Evolutionary conservation across 53 echinoderm and acorn worm species (phyloP).

Genomic region (Crossaster papposus): DNA sequence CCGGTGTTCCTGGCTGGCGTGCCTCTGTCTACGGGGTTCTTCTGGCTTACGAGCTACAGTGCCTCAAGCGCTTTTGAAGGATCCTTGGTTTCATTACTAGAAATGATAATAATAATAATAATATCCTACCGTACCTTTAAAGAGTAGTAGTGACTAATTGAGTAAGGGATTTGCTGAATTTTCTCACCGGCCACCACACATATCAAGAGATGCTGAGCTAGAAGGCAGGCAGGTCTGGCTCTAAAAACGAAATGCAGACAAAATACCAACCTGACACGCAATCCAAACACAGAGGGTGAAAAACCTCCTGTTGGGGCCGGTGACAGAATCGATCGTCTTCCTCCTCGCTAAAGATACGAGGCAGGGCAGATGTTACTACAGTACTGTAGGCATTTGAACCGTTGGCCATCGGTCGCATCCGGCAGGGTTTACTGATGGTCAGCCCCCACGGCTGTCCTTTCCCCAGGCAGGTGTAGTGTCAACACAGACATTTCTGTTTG

Average conservation of each 20-base stretch:
- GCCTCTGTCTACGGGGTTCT: too few relatives aligned
- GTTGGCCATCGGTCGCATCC: neutral
- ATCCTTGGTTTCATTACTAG: too few relatives aligned
- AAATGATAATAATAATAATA: too few relatives aligned
- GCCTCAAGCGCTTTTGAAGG: too few relatives aligned
- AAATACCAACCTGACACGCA: constrained; percentile 41
- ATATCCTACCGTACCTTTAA: too few relatives aligned
- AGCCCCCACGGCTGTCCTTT: neutral
- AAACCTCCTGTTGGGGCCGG: neutral
- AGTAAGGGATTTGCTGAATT: neutral
- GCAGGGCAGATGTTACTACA: constrained; percentile 45
- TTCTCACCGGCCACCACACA: neutral
- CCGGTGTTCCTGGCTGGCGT: too few relatives aligned
- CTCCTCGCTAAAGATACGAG: too few relatives aligned
- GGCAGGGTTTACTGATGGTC: constrained; percentile 5
- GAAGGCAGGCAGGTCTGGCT: neutral
- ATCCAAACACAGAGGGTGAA: constrained; percentile 32
- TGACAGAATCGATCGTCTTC: constrained; percentile 53
- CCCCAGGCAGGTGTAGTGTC: neutral
- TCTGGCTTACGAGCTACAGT: too few relatives aligned
- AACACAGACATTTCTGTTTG: constrained; percentile 19
- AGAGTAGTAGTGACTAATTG: neutral
- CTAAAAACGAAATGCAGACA: neutral
- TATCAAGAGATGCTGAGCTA: neutral
- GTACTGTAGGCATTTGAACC: constrained; percentile 26